A percentile compares a stretch with the other conserved stretches of the same genome.
Conservation (phyloP, 2,888 invertebrate species). For the Aphodius sticticus region DNA sequence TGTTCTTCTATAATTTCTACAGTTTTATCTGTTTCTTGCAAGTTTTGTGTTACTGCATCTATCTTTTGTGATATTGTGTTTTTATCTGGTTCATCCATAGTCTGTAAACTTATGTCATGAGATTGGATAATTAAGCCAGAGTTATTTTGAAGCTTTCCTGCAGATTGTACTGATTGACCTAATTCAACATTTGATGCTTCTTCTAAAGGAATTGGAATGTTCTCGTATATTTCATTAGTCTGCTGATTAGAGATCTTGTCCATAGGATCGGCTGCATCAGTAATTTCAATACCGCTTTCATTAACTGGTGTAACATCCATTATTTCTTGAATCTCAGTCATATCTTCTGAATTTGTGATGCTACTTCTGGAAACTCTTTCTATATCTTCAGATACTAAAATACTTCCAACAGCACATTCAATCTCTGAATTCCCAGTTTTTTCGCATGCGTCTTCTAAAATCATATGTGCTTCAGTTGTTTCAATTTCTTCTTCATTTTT, state of each 20-base stretch:
- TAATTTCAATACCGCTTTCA: background rate
- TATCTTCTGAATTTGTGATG: background rate
- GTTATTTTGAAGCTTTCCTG: background rate
- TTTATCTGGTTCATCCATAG: background rate
- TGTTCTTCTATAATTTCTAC: background rate
- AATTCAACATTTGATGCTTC: background rate
- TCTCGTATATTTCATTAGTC: background rate
- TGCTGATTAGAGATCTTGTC: constrained; percentile 22
- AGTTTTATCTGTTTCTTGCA: background rate
- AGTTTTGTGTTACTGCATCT: no score
- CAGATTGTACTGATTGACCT: background rate
- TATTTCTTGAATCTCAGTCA: background rate
- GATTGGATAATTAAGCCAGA: background rate
- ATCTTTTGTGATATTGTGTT: constrained; percentile 5
- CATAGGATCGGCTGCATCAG: background rate
- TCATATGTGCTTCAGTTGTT: background rate
- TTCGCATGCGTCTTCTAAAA: background rate
- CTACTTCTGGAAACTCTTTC: background rate
- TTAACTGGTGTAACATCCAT: no score
- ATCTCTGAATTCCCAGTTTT: background rate
- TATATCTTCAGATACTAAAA: background rate
- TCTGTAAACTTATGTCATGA: background rate
- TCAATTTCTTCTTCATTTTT: constrained; percentile 10
- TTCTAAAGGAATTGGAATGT: background rate
- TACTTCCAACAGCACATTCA: background rate